These are phyloP conservation scores for Nowickia ferox DNA, from an alignment of 2,888 invertebrate species.

Conservation along the genomic window DNA sequence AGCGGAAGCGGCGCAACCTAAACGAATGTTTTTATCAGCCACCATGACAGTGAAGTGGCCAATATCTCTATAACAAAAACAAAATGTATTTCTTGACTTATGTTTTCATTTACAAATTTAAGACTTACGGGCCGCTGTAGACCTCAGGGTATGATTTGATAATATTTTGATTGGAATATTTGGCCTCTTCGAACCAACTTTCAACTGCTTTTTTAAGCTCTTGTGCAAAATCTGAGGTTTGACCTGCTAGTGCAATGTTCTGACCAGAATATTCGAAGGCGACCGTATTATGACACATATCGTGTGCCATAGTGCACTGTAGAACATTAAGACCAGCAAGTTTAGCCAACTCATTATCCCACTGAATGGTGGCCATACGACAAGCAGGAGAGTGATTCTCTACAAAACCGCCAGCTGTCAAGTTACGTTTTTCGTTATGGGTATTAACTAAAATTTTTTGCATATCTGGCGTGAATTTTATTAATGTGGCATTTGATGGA, in stretches of 20 bases:
- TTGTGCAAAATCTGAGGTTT: not conserved
- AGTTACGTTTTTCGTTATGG: slow-evolving; percentile 68
- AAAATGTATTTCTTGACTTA: not conserved
- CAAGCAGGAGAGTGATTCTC: slow-evolving; percentile 71
- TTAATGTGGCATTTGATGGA: slow-evolving; percentile 24
- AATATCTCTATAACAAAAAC: slow-evolving; percentile 58
- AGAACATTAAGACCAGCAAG: slow-evolving; percentile 77
- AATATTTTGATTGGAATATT: too few relatives aligned
- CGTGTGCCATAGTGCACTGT: slow-evolving; percentile 76
- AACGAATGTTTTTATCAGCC: slow-evolving; percentile 78
- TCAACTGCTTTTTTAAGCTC: slow-evolving; percentile 24
- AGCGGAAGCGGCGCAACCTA: slow-evolving; percentile 79
- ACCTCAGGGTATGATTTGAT: too few relatives aligned
- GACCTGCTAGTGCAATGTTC: slow-evolving; percentile 74
- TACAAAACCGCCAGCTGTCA: slow-evolving; percentile 49
- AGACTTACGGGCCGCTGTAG: slow-evolving; percentile 19
- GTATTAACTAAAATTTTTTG: slow-evolving; percentile 29
- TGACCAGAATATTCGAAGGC: slow-evolving; percentile 76
- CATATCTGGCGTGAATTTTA: not conserved
- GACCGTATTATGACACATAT: slow-evolving; percentile 77
- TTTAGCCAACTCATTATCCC: slow-evolving; percentile 77
- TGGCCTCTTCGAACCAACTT: too few relatives aligned
- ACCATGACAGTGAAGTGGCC: slow-evolving; percentile 80
- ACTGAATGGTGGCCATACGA: slow-evolving; percentile 78
- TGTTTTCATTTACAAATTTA: not conserved